phyloP scores from a whole-genome alignment of 2,113 vertebrate genomes.

The Leuciscus idus region DNA sequence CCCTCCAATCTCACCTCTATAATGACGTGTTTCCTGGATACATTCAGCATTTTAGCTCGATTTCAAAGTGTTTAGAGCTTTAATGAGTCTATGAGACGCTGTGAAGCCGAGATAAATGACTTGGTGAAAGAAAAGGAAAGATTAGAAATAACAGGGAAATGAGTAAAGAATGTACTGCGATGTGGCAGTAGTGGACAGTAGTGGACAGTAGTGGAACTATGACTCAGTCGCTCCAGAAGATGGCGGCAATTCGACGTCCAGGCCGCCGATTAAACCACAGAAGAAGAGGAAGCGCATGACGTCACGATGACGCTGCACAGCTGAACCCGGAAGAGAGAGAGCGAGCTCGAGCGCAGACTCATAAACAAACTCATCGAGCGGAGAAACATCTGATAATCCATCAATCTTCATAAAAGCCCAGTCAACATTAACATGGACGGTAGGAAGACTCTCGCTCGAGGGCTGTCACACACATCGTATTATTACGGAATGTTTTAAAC shows the following conservation, averaged over 20 bases:
- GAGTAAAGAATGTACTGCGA: not conserved
- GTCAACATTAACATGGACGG: not conserved
- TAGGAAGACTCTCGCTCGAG: not conserved
- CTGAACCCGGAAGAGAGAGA: not conserved
- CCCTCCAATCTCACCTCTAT: no score
- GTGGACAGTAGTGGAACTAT: not conserved
- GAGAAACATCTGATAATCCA: not conserved
- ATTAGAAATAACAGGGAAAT: not conserved
- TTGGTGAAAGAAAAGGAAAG: not conserved
- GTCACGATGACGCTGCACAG: not conserved
- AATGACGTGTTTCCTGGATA: no score
- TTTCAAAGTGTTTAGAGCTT: no score
- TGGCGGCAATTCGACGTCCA: not conserved
- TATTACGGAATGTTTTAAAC: not conserved
- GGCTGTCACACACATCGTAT: not conserved
- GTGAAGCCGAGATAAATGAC: not conserved
- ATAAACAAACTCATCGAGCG: not conserved
- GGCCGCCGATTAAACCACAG: not conserved
- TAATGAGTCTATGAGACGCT: not conserved
- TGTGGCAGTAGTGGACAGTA: not conserved
- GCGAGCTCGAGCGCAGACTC: not conserved
- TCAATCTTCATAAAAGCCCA: no score
- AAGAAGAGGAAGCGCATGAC: not conserved
- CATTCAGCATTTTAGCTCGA: no score
- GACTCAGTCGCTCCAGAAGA: not conserved